Evolutionary conservation across 2,113 vertebrate genomes (phyloP), one percentile per base, ranked within the genome.

Genomic region (Clarias batrachus): DNA sequence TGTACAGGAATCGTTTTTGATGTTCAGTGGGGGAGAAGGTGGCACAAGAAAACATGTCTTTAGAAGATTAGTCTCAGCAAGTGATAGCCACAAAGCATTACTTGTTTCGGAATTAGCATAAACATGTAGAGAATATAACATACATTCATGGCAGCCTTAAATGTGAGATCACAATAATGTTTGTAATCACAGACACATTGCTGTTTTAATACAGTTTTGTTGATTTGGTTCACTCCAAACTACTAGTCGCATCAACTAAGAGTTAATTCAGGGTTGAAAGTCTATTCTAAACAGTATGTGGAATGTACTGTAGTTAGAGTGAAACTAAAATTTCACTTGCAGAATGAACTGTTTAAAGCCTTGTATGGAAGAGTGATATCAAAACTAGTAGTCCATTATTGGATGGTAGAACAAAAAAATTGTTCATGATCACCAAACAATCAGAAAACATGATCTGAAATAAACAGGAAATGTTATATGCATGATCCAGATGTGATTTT

Each of bases 1-100:
- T 89, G 92, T 92, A 93, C 89, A 91, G 91, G 92, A 93, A 93
- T 92, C 92, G 91, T 92, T 92, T 84, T 89, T 91, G 92, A 93
- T 92, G 91, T 89, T 92, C 37, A 78, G 88, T 86, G 89, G 93
- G 93, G 94, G 62, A 23, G 83, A 30, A 48, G 60, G 78, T 52
- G 66, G 56, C 25, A 59, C n/a, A 14, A 57, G 66, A 25, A 86
- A 84, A 71, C 59, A 56, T 21, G 48, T 83, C 70, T 77, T 65
- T 13, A 21, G 48, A 68, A 77, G 86, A 87, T 87, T 77, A 65
- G 30, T n/a, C 59, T 27, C 62, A 59, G n/a, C 59, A 82, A 76
- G 71, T 17, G 17, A 52, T 23, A 48, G 56, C 70, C 70, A 76
- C 41, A 66, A 82, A 37, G 27, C 13, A 54, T 17, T 27, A 62